Percentiles rank a stretch among this genome's conserved stretches.
These are phyloP conservation scores for Sakesphorus luctuosus DNA, from an alignment of 2,113 vertebrate species.

Conservation along the genomic window DNA sequence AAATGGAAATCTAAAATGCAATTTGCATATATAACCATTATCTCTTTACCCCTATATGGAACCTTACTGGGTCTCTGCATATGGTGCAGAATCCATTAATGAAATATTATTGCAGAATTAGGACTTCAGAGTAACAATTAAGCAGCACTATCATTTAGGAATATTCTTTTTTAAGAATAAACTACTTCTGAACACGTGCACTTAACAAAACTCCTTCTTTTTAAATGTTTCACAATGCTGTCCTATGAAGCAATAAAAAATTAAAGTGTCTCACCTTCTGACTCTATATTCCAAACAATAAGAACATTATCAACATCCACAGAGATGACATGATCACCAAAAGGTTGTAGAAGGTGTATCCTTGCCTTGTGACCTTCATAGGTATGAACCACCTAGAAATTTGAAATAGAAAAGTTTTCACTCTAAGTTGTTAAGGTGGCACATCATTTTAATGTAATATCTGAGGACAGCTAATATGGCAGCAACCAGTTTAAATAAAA, in stretches of 20 bases:
- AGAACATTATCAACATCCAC: slow-evolving; percentile 86
- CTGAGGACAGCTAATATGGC: not conserved
- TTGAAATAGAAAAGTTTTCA: slow-evolving; percentile 21
- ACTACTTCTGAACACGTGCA: not conserved
- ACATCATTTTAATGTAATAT: not conserved
- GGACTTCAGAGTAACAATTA: not conserved
- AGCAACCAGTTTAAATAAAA: not conserved
- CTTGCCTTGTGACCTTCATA: slow-evolving; percentile 88
- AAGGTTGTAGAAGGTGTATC: slow-evolving; percentile 88
- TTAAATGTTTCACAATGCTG: not conserved
- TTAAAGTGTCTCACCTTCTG: slow-evolving; percentile 77
- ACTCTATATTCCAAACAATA: slow-evolving; percentile 91
- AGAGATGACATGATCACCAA: slow-evolving; percentile 94
- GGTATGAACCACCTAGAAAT: slow-evolving; percentile 85
- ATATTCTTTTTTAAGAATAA: not conserved
- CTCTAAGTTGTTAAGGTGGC: not conserved
- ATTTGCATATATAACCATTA: rapidly evolving
- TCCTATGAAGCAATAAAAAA: not conserved
- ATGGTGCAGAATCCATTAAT: not conserved
- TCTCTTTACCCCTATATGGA: not conserved
- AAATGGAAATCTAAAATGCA: not conserved
- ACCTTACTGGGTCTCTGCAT: not conserved
- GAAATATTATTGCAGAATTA: not conserved
- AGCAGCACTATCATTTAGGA: rapidly evolving
- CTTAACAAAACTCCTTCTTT: not conserved